These are phyloP conservation scores for Cydia pomonella DNA, from an alignment of 1,140 invertebrate species.

Conservation along the genomic window DNA sequence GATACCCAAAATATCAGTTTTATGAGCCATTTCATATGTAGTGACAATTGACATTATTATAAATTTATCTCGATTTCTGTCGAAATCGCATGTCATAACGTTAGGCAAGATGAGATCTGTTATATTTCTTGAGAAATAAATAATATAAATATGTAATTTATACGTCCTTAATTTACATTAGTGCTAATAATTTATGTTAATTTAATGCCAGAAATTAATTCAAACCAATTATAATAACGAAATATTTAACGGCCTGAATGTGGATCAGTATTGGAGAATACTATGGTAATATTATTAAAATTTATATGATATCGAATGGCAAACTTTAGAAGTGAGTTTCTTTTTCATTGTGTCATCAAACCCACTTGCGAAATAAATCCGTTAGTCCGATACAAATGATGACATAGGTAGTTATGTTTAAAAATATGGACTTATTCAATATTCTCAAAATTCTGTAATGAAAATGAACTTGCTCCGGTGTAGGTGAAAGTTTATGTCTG, in stretches of 20 bases:
- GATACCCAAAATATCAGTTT: conserved; percentile 31
- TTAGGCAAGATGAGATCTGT: conserved; percentile 9
- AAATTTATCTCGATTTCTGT: conserved; percentile 22
- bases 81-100: conserved; percentile 21
- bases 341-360: conserved; percentile 26
- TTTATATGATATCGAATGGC: conserved; percentile 15
- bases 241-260: conserved; percentile 50
- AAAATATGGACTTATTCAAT: conserved; percentile 3
- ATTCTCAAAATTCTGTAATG: background rate
- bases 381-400: background rate
- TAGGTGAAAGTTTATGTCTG: no score
- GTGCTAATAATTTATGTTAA: conserved; percentile 33
- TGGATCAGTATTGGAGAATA: conserved; percentile 52
- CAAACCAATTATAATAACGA: conserved; percentile 37
- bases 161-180: conserved; percentile 15
- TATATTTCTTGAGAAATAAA: conserved; percentile 15
- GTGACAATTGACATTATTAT: conserved; percentile 34
- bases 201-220: conserved; percentile 31
- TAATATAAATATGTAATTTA: background rate
- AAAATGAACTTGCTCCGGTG: background rate
- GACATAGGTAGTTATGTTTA: background rate
- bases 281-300: conserved; percentile 57
- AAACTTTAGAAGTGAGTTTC: conserved; percentile 17
- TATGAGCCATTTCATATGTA: conserved; percentile 33
- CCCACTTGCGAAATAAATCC: background rate